Conservation (phyloP, 2,888 invertebrate genomes). For the Syrphus vitripennis region DNA sequence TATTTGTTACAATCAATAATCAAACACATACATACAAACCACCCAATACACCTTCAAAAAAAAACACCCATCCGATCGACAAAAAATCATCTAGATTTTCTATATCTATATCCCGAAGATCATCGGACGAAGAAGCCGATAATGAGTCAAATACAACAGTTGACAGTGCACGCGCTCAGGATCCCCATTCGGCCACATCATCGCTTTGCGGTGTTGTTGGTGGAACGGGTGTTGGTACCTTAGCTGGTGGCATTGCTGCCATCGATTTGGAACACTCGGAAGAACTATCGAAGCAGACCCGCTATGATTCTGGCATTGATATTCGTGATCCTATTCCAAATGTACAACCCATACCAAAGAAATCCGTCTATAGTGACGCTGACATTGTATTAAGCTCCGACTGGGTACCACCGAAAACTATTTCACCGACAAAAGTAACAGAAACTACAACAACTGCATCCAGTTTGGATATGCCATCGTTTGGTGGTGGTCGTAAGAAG, state of each 20-base stretch:
- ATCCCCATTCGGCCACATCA: constrained; percentile 77
- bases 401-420: constrained; percentile 93
- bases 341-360: constrained; percentile 84
- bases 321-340: constrained; percentile 89
- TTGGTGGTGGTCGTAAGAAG: constrained; percentile 84
- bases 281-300: constrained; percentile 90
- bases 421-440: constrained; percentile 87
- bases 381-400: constrained; percentile 93
- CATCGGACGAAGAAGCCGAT: constrained; percentile 81
- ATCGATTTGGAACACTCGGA: constrained; percentile 81
- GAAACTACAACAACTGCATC: constrained; percentile 81
- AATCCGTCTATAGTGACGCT: constrained; percentile 89
- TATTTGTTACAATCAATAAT: not conserved
- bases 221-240: constrained; percentile 56
- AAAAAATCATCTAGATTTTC: constrained; percentile 77
- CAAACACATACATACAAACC: constrained; percentile 1
- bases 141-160: constrained; percentile 79
- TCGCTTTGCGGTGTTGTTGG: constrained; percentile 75
- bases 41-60: constrained; percentile 18
- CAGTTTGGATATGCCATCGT: constrained; percentile 76
- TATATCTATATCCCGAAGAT: constrained; percentile 81
- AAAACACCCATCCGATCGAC: constrained; percentile 52
- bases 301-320: constrained; percentile 95
- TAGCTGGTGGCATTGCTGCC: constrained; percentile 75
- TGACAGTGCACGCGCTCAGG: constrained; percentile 78